Conservation (phyloP, 2,113 vertebrate genomes). For the Plecturocebus donacophilus region DNA sequence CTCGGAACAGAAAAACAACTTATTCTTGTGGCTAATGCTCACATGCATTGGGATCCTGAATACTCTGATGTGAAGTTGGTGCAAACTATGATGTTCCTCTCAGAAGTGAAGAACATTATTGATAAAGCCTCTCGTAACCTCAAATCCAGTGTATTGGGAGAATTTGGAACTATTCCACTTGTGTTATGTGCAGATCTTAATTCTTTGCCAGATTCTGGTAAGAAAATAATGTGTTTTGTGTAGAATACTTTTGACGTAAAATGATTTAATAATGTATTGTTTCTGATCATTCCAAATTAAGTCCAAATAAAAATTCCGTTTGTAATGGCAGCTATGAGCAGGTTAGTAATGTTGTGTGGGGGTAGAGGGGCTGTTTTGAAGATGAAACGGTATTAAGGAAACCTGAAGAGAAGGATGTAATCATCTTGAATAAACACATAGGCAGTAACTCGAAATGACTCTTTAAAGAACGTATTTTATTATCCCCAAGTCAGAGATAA, state of each 20-base stretch:
- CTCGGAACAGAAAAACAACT: slow-evolving; percentile 96
- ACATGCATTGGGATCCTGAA: slow-evolving; percentile 99
- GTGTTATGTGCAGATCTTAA: slow-evolving; percentile 99
- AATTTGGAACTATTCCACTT: slow-evolving; percentile 95
- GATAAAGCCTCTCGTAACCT: slow-evolving; percentile 97
- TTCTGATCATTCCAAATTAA: slow-evolving; percentile 37
- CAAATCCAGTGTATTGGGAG: slow-evolving; percentile 92
- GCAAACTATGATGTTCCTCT: slow-evolving; percentile 99
- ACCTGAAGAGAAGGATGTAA: neutral
- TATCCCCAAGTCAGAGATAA: neutral
- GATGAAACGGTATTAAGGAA: neutral
- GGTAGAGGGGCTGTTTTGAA: neutral
- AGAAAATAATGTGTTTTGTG: slow-evolving; percentile 63
- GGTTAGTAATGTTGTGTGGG: neutral
- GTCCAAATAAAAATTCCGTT: slow-evolving; percentile 30
- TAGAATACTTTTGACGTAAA: neutral
- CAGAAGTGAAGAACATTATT: slow-evolving; percentile 98
- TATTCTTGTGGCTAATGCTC: slow-evolving; percentile 96
- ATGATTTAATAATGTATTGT: neutral
- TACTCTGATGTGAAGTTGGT: slow-evolving; percentile 98
- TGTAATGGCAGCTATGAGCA: neutral
- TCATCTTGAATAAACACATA: neutral
- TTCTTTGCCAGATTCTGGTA: slow-evolving; percentile 98
- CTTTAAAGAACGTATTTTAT: neutral
- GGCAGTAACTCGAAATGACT: neutral